Evolutionary conservation across 2,113 vertebrate species (phyloP), one percentile per base, ranked within the genome.

Genomic region (Cyprinus carpio): DNA sequence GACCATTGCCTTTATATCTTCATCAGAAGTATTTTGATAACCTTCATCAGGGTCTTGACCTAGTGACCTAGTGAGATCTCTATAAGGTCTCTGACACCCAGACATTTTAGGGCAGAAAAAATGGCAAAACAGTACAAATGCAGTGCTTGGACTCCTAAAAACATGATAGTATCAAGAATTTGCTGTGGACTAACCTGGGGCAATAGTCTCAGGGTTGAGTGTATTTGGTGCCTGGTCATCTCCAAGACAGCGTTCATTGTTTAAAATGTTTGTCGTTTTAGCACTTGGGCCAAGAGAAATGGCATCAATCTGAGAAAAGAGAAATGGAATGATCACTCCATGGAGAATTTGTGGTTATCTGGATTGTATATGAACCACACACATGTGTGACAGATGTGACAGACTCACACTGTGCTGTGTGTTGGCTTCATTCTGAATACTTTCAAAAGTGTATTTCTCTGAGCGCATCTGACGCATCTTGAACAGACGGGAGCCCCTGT

Each of bases 371-470:
- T 18, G 6, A 34, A 29, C 40, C 8, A 43, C 40, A 34, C 34
- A 40, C 40, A 40, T 40, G 7, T 40, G 7, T 40, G 6, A 40
- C 54, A 29, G 20, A 31, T 65, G 46, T 12, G n/a, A 93, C 97
- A 13, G n/a, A 93, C 97, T 93, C 93, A 98, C 97, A 12, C 93
- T 95, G 87, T 95, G 92, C 87, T 94, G 95, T 54, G 90, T 92
- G 92, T 94, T 96, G 78, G 94, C 90, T 86, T 95, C 88, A 0
- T 96, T 98, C 82, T 95, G 96, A 85, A 96, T 91, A 56, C 92
- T 98, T 90, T 99, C 97, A 29, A 96, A 98, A 0, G 98, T 99
- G 88, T 97, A 99, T 90, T 99, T 99, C 90, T 99, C 98, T 0
- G 97, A 97, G 89, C 98, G 96, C 86, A 93, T 94, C 93, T 99